Evolutionary conservation across 1,140 invertebrate genomes (phyloP), one percentile per base, ranked within the genome.

Genomic region (Saccostrea cuccullata): DNA sequence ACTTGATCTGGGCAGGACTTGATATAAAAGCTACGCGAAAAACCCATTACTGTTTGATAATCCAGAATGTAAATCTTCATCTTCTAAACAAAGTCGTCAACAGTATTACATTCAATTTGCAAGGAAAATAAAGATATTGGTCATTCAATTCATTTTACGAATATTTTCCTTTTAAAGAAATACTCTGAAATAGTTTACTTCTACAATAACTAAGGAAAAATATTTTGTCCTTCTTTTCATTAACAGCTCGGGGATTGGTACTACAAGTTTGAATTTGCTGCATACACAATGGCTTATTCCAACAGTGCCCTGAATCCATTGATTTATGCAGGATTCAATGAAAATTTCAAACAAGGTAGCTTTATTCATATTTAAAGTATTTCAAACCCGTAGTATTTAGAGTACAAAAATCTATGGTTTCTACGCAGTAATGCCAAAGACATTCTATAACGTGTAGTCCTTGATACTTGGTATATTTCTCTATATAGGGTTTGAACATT

Each of bases 261-360:
- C 86, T 85, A 91, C 30, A 89, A 93, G 11, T 91, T 96, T 26
- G 90, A 95, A 40, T 96, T 95, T 89, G 93, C 95, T 58, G 95
- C 95, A 2, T 94, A 94, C 60, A 95, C 94, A 86, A 90, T 96
- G 64, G 95, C 95, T 11, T 95, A 95, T 87, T 94, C 94, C 67
- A 96, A 96, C 92, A 96, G 95, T 83, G 95, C 94, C 55, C 90
- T 95, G 84, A 96, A 96, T 90, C 96, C 96, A 6, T 87, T 96
- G 60, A 95, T 96, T 73, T 96, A 96, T 91, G 95, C 96, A 26
- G 95, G 95, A 60, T 95, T 96, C 89, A 96, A 96, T 89, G 94
- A 94, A 70, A 95, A 95, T 86, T 94, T 94, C 89, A 92, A 92
- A 90, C 92, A 91, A 92, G 94, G 94, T 94, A 91, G 89, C 13